Evolutionary conservation across 2,888 invertebrate species (phyloP).

Genomic region (Chydorus sphaericus): DNA sequence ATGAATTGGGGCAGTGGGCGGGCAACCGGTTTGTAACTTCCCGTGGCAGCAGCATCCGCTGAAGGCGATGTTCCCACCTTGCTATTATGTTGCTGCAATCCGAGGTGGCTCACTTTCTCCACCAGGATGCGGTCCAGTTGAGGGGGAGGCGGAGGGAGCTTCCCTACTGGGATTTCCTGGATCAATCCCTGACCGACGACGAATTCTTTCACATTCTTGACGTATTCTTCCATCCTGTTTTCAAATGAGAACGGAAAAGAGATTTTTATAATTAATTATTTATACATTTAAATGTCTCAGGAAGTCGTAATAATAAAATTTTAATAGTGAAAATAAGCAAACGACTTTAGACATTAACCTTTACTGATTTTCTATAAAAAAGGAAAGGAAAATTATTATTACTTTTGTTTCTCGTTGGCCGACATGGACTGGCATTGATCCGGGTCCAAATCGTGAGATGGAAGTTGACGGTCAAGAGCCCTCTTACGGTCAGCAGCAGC

Average conservation of each 20-base stretch:
- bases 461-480: conserved; percentile 68
- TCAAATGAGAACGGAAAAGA: conserved; percentile 24
- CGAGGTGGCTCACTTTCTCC: conserved; percentile 5
- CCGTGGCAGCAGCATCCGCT: neutral
- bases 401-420: conserved; percentile 29
- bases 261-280: neutral
- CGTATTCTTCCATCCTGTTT: conserved; percentile 39
- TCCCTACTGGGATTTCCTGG: conserved; percentile 17
- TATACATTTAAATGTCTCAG: neutral
- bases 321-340: no score
- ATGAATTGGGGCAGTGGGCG: neutral
- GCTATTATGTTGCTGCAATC: neutral
- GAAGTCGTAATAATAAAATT: neutral
- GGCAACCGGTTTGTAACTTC: neutral
- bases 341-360: no score
- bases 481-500: conserved; percentile 65
- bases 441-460: conserved; percentile 64
- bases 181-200: conserved; percentile 60
- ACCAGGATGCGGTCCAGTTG: conserved; percentile 9
- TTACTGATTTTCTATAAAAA: neutral
- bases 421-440: conserved; percentile 40
- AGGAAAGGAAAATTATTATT: conserved; percentile 23
- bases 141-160: conserved; percentile 16
- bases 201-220: conserved; percentile 47
- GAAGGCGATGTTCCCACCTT: no score